Evolutionary conservation across 2,888 invertebrate species (phyloP), one percentile per base, ranked within the genome.

Genomic region (Morpho helenor): DNA sequence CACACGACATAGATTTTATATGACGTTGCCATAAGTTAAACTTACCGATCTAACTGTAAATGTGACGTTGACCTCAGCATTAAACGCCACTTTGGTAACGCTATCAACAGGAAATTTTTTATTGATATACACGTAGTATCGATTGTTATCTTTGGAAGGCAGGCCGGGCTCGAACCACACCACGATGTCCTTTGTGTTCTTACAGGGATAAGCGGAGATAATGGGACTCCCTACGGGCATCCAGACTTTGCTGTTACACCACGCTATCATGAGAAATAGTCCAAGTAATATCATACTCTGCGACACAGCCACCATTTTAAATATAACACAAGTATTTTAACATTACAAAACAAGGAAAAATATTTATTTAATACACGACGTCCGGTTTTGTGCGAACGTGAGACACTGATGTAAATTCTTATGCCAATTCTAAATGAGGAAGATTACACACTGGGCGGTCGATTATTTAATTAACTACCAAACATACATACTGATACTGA

Each of bases 111-210:
- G 46, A 8, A 61, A 48, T 8, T 43, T n/a, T 52, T 52, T 61
- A 10, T 58, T 58, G 0, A 61, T 56, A 2, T 57, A 42, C 10
- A 61, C 52, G 7, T 55, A 61, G 41, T 57, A 61, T 1, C 52
- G 57, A 8, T 61, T 61, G n/a, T 61, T 61, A 22, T 61, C 61
- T 45, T 55, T 55, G 3, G 61, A 45, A 0, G 57, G 55, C 7
- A 61, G n/a, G 2, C 61, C 61, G 2, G 61, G 61, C 9, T 61
- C 61, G 10, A 61, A 61, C 61, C n/a, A n/a, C n/a, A n/a, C n/a
- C n/a, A n/a, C n/a, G n/a, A n/a, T n/a, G n/a, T n/a, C n/a, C n/a
- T n/a, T n/a, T n/a, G n/a, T n/a, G n/a, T n/a, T n/a, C n/a, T n/a
- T n/a, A n/a, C n/a, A n/a, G n/a, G n/a, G n/a, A n/a, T n/a, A n/a